A percentile compares a stretch with the other conserved stretches of the same genome.
phyloP scores from a whole-genome alignment of 2,797 vertebrate genomes.

The Phalanger gymnotis region DNA sequence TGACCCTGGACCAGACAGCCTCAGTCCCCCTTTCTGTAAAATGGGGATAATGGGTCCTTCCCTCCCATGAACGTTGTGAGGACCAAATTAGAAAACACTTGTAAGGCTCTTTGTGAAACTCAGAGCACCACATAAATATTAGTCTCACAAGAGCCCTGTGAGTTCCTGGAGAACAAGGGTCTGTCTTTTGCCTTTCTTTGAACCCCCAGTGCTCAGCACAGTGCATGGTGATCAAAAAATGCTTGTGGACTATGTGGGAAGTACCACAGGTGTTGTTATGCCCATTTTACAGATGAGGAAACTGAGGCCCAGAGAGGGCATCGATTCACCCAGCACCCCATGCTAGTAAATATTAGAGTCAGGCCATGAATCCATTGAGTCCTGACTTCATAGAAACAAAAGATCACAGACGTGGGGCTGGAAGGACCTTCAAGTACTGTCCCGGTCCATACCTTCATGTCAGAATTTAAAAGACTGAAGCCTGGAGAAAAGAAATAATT shows the following conservation, averaged over 20 bases:
- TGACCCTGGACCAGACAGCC: neutral
- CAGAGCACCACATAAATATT: neutral
- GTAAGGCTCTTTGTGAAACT: neutral
- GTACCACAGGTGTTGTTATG: neutral
- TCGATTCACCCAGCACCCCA: neutral
- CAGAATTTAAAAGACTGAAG: neutral
- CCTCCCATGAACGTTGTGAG: neutral
- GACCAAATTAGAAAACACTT: neutral
- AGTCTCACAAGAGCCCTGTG: neutral
- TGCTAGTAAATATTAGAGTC: neutral
- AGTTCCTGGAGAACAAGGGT: neutral
- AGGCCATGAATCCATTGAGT: neutral
- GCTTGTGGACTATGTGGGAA: neutral
- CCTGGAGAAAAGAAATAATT: neutral
- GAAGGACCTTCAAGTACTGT: neutral
- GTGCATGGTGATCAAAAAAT: neutral
- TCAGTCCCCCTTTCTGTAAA: neutral
- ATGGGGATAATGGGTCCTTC: neutral
- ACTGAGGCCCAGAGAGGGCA: neutral
- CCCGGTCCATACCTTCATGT: neutral
- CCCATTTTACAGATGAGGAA: neutral
- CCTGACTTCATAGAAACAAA: neutral
- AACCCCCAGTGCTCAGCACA: neutral
- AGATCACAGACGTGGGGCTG: neutral
- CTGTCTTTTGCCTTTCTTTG: neutral